Evolutionary conservation across 2,888 invertebrate species (phyloP).

Genomic region (Odontomyia ornata): DNA sequence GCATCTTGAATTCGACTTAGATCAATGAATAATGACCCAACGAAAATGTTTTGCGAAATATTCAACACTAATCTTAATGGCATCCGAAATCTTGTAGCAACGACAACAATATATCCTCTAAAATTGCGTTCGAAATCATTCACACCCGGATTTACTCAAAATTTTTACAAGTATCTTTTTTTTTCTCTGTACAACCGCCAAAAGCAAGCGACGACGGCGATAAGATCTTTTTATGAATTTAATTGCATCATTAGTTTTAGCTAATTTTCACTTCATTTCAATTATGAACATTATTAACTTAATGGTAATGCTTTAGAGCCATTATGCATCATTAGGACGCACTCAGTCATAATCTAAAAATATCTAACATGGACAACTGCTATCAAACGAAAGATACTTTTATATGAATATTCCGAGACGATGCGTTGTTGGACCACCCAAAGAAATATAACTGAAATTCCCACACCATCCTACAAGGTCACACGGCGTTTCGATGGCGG

Average conservation of each 20-base stretch:
- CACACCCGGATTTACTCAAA: not conserved
- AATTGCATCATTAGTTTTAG: constrained; percentile 13
- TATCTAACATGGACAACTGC: not conserved
- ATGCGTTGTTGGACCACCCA: not conserved
- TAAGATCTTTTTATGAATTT: constrained; percentile 6
- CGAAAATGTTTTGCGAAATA: no score
- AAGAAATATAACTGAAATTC: not conserved
- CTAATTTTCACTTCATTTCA: constrained; percentile 18
- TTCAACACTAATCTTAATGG: no score
- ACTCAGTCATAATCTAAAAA: not conserved
- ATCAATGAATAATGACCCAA: no score
- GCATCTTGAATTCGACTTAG: no score
- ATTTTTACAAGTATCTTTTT: not conserved
- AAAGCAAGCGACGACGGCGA: not conserved
- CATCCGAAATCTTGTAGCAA: no score
- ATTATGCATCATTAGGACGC: constrained; percentile 21
- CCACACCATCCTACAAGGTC: not conserved
- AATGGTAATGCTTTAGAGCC: not conserved
- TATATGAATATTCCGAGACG: no score
- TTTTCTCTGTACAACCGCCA: not conserved
- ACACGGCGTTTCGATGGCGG: not conserved
- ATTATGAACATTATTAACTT: not conserved
- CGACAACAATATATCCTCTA: no score
- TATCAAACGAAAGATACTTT: no score
- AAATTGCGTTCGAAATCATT: no score